A percentile compares a stretch with the other conserved stretches of the same genome.
phyloP scores from a whole-genome alignment of 2,888 invertebrate genomes.

The Mesorhabditis spiculigera region DNA sequence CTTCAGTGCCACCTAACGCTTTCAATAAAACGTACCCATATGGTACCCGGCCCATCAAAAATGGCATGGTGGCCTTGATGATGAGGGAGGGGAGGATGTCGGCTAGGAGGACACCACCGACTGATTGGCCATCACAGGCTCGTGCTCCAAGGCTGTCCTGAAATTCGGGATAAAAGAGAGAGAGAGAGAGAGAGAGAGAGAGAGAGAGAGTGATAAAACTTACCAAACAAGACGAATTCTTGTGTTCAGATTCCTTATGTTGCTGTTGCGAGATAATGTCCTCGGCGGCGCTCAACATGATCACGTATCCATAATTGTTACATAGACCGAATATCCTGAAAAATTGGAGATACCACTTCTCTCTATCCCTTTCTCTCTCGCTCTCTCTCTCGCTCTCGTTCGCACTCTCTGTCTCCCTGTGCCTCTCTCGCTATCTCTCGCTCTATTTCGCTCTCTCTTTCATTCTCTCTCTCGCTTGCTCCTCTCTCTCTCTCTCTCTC shows the following conservation, averaged over 20 bases:
- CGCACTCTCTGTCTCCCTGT: too few relatives aligned
- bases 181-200: too few relatives aligned
- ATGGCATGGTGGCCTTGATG: conserved; percentile 73
- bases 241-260: conserved; percentile 11
- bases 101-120: conserved; percentile 71
- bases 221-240: neutral
- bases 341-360: neutral
- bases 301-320: conserved; percentile 82
- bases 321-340: conserved; percentile 74
- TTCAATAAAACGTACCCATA: conserved; percentile 57
- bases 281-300: conserved; percentile 80
- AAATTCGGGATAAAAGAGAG: too few relatives aligned
- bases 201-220: neutral
- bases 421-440: too few relatives aligned
- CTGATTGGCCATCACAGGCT: conserved; percentile 30
- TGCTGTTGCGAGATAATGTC: conserved; percentile 67
- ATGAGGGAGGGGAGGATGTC: conserved; percentile 74
- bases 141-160: conserved; percentile 24
- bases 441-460: too few relatives aligned
- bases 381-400: too few relatives aligned
- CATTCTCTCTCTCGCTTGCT: too few relatives aligned
- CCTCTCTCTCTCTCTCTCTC: neutral
- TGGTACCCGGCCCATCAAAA: conserved; percentile 63
- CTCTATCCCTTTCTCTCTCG: too few relatives aligned
- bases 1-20: neutral